These are phyloP conservation scores for Alexandromys fortis DNA, from an alignment of 2,113 vertebrate genomes.

Conservation along the genomic window DNA sequence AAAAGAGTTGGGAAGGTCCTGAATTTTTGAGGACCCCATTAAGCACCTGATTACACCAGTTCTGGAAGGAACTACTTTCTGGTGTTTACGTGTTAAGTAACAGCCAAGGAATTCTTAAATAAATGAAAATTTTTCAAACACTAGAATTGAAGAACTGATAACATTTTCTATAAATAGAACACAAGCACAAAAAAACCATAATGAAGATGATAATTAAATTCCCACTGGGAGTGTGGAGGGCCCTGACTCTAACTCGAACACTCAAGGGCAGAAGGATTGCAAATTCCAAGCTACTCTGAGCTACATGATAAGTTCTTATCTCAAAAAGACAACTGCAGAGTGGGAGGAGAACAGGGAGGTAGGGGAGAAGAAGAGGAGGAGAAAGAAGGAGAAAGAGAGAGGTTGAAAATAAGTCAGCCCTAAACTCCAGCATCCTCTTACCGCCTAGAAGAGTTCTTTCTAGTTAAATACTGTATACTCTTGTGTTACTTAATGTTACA, in stretches of 20 bases:
- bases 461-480: neutral
- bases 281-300: neutral
- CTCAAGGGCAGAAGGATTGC: neutral
- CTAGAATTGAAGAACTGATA: neutral
- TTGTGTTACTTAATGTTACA: neutral
- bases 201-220: constrained; percentile 41
- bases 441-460: neutral
- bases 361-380: neutral
- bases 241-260: neutral
- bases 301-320: neutral
- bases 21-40: neutral
- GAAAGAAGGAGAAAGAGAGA: neutral
- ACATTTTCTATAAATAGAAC: constrained; percentile 6
- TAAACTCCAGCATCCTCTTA: neutral
- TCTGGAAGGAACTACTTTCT: neutral
- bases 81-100: neutral
- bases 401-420: neutral
- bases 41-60: neutral
- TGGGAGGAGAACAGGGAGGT: neutral
- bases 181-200: neutral
- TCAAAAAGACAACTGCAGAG: neutral
- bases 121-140: neutral
- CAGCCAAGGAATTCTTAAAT: neutral
- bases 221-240: neutral
- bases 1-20: neutral